Percentiles rank a stretch among this genome's conserved stretches.
These are phyloP conservation scores for Menura novaehollandiae DNA, from an alignment of 2,113 vertebrate species.

Conservation along the genomic window DNA sequence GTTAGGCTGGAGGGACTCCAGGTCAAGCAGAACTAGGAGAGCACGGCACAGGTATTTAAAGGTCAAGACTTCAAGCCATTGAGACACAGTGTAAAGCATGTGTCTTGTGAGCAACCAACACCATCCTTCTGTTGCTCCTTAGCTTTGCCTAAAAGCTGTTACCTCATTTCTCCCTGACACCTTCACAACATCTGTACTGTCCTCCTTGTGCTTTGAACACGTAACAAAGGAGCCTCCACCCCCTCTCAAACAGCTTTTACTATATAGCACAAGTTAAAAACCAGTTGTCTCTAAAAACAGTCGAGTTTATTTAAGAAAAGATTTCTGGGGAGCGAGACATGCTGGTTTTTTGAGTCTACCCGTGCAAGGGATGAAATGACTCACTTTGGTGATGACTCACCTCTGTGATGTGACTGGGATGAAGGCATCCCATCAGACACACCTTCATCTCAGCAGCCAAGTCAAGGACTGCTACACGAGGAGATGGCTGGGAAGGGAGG, in stretches of 20 bases:
- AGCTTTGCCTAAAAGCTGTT: not conserved
- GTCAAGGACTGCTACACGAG: not conserved
- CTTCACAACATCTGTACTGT: not conserved
- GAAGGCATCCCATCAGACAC: not conserved
- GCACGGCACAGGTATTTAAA: not conserved
- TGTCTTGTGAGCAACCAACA: not conserved
- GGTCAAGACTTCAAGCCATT: not conserved
- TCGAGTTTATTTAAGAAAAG: not conserved
- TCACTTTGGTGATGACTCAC: not conserved
- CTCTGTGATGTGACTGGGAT: not conserved
- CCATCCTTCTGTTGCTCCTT: not conserved
- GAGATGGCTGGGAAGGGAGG: not conserved
- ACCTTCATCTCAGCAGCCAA: not conserved
- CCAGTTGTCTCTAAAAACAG: not conserved
- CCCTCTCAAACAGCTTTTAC: not conserved
- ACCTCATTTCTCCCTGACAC: not conserved
- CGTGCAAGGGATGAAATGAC: not conserved
- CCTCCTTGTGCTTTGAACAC: not conserved
- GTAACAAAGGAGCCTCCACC: not conserved
- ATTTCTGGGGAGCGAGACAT: not conserved
- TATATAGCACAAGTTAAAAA: not conserved
- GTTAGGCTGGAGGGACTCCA: not conserved
- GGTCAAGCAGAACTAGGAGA: not conserved
- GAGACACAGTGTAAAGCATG: rapidly evolving
- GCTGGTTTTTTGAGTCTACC: not conserved